Evolutionary conservation across 2,113 vertebrate species (phyloP), one percentile per base, ranked within the genome.

Genomic region (Halichoeres trimaculatus): DNA sequence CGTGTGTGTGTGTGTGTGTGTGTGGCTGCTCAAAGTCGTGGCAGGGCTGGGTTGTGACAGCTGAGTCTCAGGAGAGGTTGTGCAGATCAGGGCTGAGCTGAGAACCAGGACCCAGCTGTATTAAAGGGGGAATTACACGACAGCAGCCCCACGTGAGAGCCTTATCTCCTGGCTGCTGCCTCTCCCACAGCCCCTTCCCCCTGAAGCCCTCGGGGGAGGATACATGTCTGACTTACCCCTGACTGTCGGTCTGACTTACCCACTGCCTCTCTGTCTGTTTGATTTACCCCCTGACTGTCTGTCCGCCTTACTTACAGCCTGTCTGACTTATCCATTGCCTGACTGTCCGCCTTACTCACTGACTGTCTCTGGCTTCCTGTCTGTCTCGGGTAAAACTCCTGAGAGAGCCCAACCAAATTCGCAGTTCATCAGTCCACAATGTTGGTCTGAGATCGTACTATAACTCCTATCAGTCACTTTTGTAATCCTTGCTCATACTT

Each of bases 61-160:
- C 86, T 78, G 84, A 85, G 90, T 90, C 93, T 94, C 92, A 80
- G 88, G 94, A 94, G 94, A 89, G 70, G 88, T 78, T 85, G 93
- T 84, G 84, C 84, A 91, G 92, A 89, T 94, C 91, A 91, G 76
- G 88, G 93, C 83, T 93, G 82, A 71, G 91, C 85, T 89, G 90
- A 91, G 90, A 88, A 80, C 84, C 89, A 90, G 88, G 90, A 85
- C 85, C 91, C 81, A 85, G 91, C 83, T 93, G 90, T 84, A 91
- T 95, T 91, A 93, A 85, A 91, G 85, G 75, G 66, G 82, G 87
- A 92, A 88, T 93, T 94, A 93, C 90, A 91, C 86, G 91, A 92
- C 84, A 85, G 75, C 57, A 89, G 88, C 83, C 88, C 90, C 91
- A 90, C 83, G 78, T 80, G 90, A 90, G 82, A 89, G 92, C 73